Percentiles rank a stretch among this genome's conserved stretches.
phyloP scores from a whole-genome alignment of 2,113 vertebrate genomes.

The Eptesicus fuscus region DNA sequence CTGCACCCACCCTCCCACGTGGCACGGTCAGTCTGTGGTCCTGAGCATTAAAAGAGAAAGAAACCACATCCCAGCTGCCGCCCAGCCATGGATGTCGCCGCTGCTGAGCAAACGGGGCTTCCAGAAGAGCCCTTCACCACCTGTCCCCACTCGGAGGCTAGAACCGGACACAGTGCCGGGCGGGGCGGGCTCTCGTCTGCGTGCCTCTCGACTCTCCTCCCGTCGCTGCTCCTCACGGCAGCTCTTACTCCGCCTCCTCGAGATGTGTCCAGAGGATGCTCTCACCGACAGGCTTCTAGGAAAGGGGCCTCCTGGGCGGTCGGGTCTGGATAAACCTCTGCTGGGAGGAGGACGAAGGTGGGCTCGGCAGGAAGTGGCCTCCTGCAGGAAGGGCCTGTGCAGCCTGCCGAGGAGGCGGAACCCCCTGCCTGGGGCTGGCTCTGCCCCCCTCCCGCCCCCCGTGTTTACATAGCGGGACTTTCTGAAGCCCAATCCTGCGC shows the following conservation, averaged over 20 bases:
- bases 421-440: background rate
- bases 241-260: background rate
- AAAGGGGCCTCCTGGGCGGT: background rate
- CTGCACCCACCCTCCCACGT: background rate
- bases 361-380: too few species aligned
- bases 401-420: background rate
- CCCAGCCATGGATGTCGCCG: background rate
- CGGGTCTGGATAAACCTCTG: background rate
- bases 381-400: background rate
- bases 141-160: background rate
- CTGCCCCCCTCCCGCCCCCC: background rate
- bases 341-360: background rate
- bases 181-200: accelerated
- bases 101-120: background rate
- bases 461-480: background rate
- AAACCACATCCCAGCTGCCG: background rate
- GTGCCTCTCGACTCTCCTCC: too few species aligned
- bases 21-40: background rate
- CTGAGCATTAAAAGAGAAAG: background rate
- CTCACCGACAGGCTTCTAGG: background rate
- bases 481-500: background rate
- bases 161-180: background rate
- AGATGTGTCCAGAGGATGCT: background rate
- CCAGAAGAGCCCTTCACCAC: background rate
- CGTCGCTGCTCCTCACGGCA: accelerated